Evolutionary conservation across 1,140 invertebrate genomes (phyloP).

Genomic region (Drosophila burlai): DNA sequence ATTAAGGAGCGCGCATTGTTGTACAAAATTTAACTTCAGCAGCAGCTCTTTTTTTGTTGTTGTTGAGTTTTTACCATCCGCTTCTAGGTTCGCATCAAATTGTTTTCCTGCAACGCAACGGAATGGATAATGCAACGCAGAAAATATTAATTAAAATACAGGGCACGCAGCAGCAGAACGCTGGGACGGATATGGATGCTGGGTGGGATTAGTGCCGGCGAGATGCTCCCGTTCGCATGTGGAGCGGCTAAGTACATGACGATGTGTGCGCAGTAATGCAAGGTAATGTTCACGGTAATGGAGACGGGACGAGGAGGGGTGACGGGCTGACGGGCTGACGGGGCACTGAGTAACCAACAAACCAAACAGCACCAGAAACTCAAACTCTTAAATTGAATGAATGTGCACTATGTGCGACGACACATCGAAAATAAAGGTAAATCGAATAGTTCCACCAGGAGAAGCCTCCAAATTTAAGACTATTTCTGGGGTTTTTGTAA

Average conservation of each 20-base stretch:
- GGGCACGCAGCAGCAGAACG: constrained; percentile 14
- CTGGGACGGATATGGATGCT: constrained; percentile 10
- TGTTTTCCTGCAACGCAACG: constrained; percentile 4
- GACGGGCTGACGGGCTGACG: not conserved
- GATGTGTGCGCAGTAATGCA: constrained; percentile 19
- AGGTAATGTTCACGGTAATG: constrained; percentile 11
- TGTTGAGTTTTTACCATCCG: not conserved
- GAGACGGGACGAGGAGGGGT: not conserved
- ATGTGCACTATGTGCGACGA: constrained; percentile 45
- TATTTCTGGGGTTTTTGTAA: not conserved
- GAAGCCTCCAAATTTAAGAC: not conserved
- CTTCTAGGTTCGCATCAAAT: constrained; percentile 6
- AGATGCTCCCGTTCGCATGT: constrained; percentile 14
- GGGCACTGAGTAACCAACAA: constrained; percentile 64
- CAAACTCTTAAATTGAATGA: constrained; percentile 69
- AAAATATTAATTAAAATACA: constrained; percentile 77
- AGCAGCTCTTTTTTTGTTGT: not conserved
- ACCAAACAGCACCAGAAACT: constrained; percentile 38
- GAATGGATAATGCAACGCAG: constrained; percentile 47
- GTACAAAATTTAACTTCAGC: constrained; percentile 19
- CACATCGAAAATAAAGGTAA: not conserved
- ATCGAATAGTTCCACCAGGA: not conserved
- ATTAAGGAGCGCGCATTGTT: constrained; percentile 14
- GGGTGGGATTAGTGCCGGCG: constrained; percentile 8
- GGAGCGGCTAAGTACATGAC: constrained; percentile 20